Evolutionary conservation across 1,140 invertebrate species (phyloP).

Genomic region (Vanessa atalanta): DNA sequence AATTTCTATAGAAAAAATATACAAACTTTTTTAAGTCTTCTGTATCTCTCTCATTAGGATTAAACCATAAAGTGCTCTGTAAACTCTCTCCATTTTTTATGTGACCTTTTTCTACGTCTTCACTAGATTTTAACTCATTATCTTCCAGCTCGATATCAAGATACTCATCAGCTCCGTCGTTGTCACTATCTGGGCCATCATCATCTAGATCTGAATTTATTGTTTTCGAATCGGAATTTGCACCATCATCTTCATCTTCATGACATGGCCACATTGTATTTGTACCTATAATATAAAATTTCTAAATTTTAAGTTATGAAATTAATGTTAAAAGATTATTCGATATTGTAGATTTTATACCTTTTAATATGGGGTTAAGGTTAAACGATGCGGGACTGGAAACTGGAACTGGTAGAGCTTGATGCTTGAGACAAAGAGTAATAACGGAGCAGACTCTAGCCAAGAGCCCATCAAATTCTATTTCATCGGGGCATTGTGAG

Average conservation of each 20-base stretch:
- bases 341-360: slow-evolving; percentile 35
- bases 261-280: slow-evolving; percentile 71
- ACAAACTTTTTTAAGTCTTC: slow-evolving; percentile 80
- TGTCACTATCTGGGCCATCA: slow-evolving; percentile 65
- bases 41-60: slow-evolving; percentile 76
- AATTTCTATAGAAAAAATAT: slow-evolving; percentile 16
- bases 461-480: slow-evolving; percentile 83
- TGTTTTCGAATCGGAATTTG: slow-evolving; percentile 69
- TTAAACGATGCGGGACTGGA: slow-evolving; percentile 81
- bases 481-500: slow-evolving; percentile 84
- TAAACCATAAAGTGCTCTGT: slow-evolving; percentile 68
- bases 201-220: slow-evolving; percentile 72
- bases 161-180: slow-evolving; percentile 63
- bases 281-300: slow-evolving; percentile 54
- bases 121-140: slow-evolving; percentile 55
- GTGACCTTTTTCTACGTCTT: slow-evolving; percentile 52
- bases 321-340: not conserved
- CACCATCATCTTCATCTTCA: slow-evolving; percentile 72
- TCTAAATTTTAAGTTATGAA: not conserved
- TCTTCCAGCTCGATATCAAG: slow-evolving; percentile 65
- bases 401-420: slow-evolving; percentile 82
- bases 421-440: slow-evolving; percentile 84
- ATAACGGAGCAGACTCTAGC: slow-evolving; percentile 84
- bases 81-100: slow-evolving; percentile 65
- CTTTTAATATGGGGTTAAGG: slow-evolving; percentile 73